A percentile compares a stretch with the other conserved stretches of the same genome.
Evolutionary conservation across 2,113 vertebrate species (phyloP).

Genomic region (Dascyllus trimaculatus): DNA sequence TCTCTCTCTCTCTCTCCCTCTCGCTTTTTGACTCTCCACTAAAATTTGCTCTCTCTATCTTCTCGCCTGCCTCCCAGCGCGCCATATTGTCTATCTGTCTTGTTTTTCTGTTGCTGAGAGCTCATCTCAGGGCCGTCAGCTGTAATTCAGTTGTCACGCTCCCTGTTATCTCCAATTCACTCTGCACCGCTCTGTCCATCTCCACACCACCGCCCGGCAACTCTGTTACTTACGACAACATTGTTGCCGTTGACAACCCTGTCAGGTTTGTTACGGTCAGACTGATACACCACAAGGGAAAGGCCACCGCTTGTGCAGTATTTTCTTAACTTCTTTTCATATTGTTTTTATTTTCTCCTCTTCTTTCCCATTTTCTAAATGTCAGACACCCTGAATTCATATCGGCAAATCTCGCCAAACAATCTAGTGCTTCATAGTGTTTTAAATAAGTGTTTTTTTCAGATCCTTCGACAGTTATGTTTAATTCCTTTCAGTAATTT

Average conservation of each 20-base stretch:
- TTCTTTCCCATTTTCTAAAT: constrained; percentile 8
- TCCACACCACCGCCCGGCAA: constrained; percentile 56
- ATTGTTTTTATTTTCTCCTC: not conserved
- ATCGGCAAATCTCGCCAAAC: not conserved
- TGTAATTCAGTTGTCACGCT: constrained; percentile 81
- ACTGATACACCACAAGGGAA: constrained; percentile 49
- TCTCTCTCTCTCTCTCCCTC: not conserved
- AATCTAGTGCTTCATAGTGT: not conserved
- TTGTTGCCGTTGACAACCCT: constrained; percentile 69
- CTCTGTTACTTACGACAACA: constrained; percentile 65
- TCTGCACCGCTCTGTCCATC: constrained; percentile 71
- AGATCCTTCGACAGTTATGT: not conserved
- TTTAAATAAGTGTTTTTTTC: not conserved
- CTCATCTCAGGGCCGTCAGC: constrained; percentile 72
- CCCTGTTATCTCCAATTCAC: constrained; percentile 80
- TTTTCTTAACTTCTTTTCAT: not conserved
- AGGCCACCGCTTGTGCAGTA: not conserved
- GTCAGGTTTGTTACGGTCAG: constrained; percentile 66
- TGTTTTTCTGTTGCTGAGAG: constrained; percentile 64
- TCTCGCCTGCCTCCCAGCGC: constrained; percentile 30
- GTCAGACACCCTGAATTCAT: not conserved
- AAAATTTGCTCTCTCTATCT: constrained; percentile 30
- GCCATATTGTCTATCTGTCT: constrained; percentile 62
- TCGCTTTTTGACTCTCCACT: constrained; percentile 47
- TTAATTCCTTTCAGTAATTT: constrained; percentile 1